Base-by-base conservation (phyloP, 1,140 invertebrate species). In the Drosophila virilis region DNA sequence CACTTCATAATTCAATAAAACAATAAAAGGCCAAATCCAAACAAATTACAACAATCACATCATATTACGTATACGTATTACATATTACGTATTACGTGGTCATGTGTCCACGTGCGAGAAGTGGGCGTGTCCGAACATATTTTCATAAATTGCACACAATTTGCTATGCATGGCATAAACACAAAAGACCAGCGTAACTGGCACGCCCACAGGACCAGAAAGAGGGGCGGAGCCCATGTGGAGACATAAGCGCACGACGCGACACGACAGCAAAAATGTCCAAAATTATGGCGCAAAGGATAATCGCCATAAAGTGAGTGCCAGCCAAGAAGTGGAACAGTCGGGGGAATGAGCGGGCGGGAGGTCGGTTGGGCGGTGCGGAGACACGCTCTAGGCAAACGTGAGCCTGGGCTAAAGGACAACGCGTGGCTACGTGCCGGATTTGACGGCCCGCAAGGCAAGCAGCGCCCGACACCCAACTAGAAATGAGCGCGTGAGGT, bases 1-100 rank as follows among this genome's bases (percentile, higher is more conserved):
- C 83, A 90, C 88, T 90, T 90, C 88, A 90, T 90, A 90, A 90
- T 90, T 90, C 88, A 90, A 90, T 90, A 90, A 90, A 90, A 90
- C 86, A 90, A 90, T 90, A 90, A 90, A 86, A 78, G 48, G 59
- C 67, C 54, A 86, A 90, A 90, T 90, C 88, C 88, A 77, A 80
- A 90, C 86, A 86, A 90, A 86, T 90, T 90, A 90, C 82, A 83
- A 80, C 88, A 90, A 90, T 89, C 84, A 84, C 90, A 90, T 86
- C 77, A 84, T 57, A 70, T 60, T 48, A 54, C 48, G 12, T 33
- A 37, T 55, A 52, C 6, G 40, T 48, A 57, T 15, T 33, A 40
- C 37, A 2, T 52, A 45, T n/a, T 15, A 51, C 40, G 28, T 74
- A 74, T 46, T 32, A 38, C 10, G 38, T 59, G 45, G 38, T 6